Evolutionary conservation across 2,113 vertebrate species (phyloP), one percentile per base, ranked within the genome.

Genomic region (Spilogale gracilis): DNA sequence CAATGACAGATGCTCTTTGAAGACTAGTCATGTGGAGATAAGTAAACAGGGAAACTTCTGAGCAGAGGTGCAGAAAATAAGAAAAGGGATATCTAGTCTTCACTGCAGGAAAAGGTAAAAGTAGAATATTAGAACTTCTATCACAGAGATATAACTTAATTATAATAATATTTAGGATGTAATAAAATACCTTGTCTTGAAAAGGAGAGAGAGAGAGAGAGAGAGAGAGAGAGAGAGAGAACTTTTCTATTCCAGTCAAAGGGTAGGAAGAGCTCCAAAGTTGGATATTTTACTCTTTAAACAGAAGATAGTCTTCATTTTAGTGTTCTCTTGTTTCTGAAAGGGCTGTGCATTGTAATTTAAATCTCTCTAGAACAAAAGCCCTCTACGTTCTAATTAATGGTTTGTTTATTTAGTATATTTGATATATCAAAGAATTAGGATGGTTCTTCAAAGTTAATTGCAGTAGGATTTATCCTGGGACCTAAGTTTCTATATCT

Each of bases 291-390:
- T 89, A 27, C 27, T 54, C 16, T 71, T 52, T 69, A 65, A 69
- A 50, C 10, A n/a, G 83, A 94, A 23, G 2, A 20, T 38, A 56
- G 21, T 61, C 43, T 89, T 30, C 52, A 71, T 60, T 60, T 81
- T 81, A 21, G 21, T 25, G 5, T 81, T 81, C 45, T 81, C 78
- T 81, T 45, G 30, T 69, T 60, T 88, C 60, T 88, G 60, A 56
- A 63, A 88, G 50, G 54, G 18, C 20, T 71, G 27, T 92, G 63
- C 20, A 38, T 88, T 80, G 17, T 27, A 58, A 87, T 18, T 87
- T 21, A 94, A 86, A 56, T 58, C n/a, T 58, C 38, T 69, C 27
- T 88, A 60, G 69, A 94, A 81, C n/a, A 82, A 82, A 88, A 89
- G 7, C 23, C 13, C 32, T 60, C 14, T 71, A 81, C 27, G 11